Evolutionary conservation across 2,888 invertebrate species (phyloP).

Genomic region (Nipponacmea schrenckii): DNA sequence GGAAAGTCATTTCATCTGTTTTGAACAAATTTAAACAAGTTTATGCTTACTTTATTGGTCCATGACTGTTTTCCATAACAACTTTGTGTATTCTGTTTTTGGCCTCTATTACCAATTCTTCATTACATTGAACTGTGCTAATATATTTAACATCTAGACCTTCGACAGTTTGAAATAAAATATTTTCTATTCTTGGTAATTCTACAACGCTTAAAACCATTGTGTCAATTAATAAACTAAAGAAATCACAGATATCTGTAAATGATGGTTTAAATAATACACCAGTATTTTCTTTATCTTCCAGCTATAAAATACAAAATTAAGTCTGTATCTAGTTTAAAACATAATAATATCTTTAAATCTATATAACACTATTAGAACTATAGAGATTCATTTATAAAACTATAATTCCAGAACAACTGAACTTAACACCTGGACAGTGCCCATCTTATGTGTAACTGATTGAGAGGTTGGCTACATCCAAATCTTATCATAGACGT

Average conservation of each 20-base stretch:
- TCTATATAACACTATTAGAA: not conserved
- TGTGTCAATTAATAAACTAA: slow-evolving; percentile 59
- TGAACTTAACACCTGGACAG: too few species aligned
- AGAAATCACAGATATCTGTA: slow-evolving; percentile 50
- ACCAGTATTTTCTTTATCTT: slow-evolving; percentile 46
- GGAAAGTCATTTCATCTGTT: too few species aligned
- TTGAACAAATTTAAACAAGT: too few species aligned
- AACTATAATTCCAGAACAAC: too few species aligned
- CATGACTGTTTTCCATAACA: slow-evolving; percentile 59
- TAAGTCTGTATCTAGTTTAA: not conserved
- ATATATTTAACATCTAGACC: slow-evolving; percentile 47
- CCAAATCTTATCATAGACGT: too few species aligned
- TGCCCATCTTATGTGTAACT: too few species aligned
- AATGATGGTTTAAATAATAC: slow-evolving; percentile 55
- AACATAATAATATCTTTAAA: too few species aligned
- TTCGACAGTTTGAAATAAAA: slow-evolving; percentile 59
- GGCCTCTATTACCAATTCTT: slow-evolving; percentile 53
- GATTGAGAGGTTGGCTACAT: too few species aligned
- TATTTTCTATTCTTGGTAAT: slow-evolving; percentile 59
- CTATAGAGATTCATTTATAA: too few species aligned
- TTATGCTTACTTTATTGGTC: slow-evolving; percentile 56
- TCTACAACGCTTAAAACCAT: slow-evolving; percentile 59
- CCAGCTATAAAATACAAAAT: slow-evolving; percentile 40
- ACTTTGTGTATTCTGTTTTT: slow-evolving; percentile 54
- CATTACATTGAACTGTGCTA: slow-evolving; percentile 51